A percentile compares a stretch with the other conserved stretches of the same genome.
phyloP scores from a whole-genome alignment of 2,113 vertebrate genomes.

The Onychostruthus taczanowskii region DNA sequence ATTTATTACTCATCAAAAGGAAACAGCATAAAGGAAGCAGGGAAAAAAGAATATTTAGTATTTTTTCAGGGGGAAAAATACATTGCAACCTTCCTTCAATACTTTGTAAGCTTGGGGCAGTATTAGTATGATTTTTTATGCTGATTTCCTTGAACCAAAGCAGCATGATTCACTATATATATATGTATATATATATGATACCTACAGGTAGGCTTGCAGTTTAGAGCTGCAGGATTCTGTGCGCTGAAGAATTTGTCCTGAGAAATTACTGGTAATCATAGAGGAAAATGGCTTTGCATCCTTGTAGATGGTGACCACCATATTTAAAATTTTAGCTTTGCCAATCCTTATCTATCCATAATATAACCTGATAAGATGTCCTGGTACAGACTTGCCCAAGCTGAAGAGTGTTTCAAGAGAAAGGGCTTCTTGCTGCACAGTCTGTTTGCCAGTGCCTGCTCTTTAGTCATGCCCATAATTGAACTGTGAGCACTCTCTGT shows the following conservation, averaged over 20 bases:
- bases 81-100: background rate
- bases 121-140: background rate
- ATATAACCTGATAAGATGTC: background rate
- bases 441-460: background rate
- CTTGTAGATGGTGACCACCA: background rate
- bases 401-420: background rate
- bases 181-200: background rate
- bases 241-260: background rate
- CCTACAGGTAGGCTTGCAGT: background rate
- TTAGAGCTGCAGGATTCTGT: background rate
- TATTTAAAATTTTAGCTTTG: background rate
- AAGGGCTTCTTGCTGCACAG: background rate
- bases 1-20: constrained; percentile 45
- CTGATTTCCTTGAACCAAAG: background rate
- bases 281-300: background rate
- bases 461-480: background rate
- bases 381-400: background rate
- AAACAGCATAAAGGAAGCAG: background rate
- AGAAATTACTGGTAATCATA: background rate
- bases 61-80: background rate
- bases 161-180: background rate
- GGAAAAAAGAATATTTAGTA: background rate
- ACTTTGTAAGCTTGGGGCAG: background rate
- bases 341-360: background rate
- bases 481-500: background rate